A percentile compares a stretch with the other conserved stretches of the same genome.
phyloP scores from a whole-genome alignment of 2,113 vertebrate species.

The Daphoenositta chrysoptera region DNA sequence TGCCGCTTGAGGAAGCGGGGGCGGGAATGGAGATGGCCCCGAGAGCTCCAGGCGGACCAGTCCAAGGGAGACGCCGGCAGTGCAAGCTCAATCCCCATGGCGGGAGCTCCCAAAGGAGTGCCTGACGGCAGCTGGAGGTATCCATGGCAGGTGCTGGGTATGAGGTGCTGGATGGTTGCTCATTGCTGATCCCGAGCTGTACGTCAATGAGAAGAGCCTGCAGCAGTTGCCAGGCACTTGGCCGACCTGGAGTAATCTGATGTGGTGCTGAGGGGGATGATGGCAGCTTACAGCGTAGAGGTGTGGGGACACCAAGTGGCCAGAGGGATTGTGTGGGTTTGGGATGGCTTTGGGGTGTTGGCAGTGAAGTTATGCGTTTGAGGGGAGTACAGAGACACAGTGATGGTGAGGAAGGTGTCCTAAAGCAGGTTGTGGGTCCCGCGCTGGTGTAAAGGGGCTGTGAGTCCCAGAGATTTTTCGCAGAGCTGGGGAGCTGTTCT shows the following conservation, averaged over 20 bases:
- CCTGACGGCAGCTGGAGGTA: no score
- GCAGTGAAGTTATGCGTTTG: accelerated
- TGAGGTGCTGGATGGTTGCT: not conserved
- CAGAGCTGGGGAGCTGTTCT: no score
- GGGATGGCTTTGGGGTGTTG: no score
- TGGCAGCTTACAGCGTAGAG: not conserved
- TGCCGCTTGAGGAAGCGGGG: not conserved
- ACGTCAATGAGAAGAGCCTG: not conserved
- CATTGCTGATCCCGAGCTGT: not conserved
- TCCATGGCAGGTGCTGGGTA: no score
- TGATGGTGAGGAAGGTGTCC: no score
- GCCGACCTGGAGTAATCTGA: no score
- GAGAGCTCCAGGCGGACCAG: not conserved
- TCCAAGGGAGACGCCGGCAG: accelerated
- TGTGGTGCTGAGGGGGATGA: no score
- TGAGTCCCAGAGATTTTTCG: accelerated
- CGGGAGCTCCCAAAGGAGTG: accelerated
- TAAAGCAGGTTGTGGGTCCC: not conserved
- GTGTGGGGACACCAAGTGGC: not conserved
- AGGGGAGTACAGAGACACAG: not conserved
- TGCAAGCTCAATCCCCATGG: no score
- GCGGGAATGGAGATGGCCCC: not conserved
- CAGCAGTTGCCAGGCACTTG: not conserved
- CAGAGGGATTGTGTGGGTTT: not conserved
- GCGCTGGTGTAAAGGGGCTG: no score